phyloP scores from a whole-genome alignment of 2,113 vertebrate species.

The Chiloscyllium plagiosum region DNA sequence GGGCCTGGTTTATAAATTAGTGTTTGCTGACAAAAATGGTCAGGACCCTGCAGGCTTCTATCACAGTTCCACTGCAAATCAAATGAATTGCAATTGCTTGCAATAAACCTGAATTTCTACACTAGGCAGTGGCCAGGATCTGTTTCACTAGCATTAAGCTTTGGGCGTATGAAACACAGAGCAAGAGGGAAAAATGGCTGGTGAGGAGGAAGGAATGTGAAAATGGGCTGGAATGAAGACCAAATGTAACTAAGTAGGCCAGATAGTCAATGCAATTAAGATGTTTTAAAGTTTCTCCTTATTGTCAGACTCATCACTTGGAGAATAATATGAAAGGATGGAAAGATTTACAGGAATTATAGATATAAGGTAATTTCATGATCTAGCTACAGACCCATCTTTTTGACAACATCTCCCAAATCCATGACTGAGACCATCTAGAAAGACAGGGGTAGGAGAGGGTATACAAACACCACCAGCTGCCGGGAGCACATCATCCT shows the following conservation, averaged over 20 bases:
- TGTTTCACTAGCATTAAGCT: neutral
- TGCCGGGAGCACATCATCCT: too few species aligned
- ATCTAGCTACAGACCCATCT: neutral
- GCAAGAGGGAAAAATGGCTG: neutral
- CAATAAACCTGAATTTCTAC: neutral
- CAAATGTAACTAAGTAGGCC: neutral
- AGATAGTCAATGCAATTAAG: neutral
- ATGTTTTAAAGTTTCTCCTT: neutral
- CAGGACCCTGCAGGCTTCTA: neutral
- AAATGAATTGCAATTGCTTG: neutral
- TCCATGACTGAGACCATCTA: neutral
- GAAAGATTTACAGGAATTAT: neutral
- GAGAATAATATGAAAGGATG: neutral
- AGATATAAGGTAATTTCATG: neutral
- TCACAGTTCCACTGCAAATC: neutral
- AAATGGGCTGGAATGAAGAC: neutral
- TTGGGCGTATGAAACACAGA: neutral
- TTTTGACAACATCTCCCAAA: neutral
- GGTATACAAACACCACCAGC: too few species aligned
- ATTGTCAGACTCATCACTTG: neutral
- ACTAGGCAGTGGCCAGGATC: neutral
- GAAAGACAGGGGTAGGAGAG: too few species aligned
- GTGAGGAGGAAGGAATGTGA: neutral
- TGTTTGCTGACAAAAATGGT: neutral
- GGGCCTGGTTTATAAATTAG: neutral